phyloP scores from a whole-genome alignment of 2,113 vertebrate species.

The Ptilonorhynchus violaceus region DNA sequence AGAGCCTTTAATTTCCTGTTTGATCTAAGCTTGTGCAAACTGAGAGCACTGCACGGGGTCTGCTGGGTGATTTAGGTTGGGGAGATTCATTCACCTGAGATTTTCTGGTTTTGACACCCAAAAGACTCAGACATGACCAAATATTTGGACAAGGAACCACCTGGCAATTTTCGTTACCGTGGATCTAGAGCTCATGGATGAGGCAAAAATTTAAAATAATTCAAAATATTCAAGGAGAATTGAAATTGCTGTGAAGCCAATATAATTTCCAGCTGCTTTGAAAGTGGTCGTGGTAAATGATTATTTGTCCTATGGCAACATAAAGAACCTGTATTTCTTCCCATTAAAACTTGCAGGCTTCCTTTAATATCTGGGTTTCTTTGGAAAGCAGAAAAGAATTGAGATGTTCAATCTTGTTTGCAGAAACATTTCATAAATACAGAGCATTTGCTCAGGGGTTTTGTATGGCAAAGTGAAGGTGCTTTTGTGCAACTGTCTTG shows the following conservation, averaged over 20 bases:
- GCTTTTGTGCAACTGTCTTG: background rate
- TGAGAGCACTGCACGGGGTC: background rate
- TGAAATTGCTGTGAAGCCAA: background rate
- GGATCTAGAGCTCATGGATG: background rate
- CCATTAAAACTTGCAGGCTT: background rate
- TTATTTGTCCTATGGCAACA: background rate
- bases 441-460: background rate
- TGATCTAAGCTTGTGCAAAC: background rate
- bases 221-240: background rate
- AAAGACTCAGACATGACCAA: background rate
- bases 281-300: background rate
- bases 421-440: background rate
- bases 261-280: background rate
- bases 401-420: background rate
- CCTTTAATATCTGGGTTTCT: rapidly evolving
- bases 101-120: background rate
- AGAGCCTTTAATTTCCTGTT: background rate
- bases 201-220: background rate
- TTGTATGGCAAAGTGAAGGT: background rate
- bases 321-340: background rate
- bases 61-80: background rate
- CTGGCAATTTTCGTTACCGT: background rate
- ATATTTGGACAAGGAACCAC: background rate
- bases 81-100: background rate
- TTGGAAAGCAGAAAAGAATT: background rate